A percentile compares a stretch with the other conserved stretches of the same genome.
Conservation (phyloP, 2,888 invertebrate genomes). For the Standfussiana lucernea region DNA sequence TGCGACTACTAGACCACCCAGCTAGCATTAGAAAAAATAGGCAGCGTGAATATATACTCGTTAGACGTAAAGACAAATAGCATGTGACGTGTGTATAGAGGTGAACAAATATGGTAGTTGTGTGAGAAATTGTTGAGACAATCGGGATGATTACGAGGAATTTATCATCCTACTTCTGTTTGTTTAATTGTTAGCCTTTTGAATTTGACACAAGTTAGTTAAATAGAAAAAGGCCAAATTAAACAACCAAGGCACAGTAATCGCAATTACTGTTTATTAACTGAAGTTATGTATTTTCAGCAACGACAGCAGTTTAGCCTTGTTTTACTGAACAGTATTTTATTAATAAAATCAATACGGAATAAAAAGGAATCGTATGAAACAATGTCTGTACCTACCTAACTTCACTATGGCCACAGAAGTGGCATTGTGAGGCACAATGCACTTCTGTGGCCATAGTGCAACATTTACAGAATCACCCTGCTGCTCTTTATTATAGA, state of each 20-base stretch:
- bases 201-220: not conserved
- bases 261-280: not conserved
- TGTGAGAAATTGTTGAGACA: conserved; percentile 45
- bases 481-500: too few relatives aligned
- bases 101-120: conserved; percentile 34
- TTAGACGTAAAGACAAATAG: conserved; percentile 44
- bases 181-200: not conserved
- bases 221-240: too few relatives aligned
- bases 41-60: conserved; percentile 30
- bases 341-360: too few relatives aligned
- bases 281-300: not conserved
- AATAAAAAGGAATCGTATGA: too few relatives aligned
- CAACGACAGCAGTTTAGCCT: not conserved
- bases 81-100: conserved; percentile 31
- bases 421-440: too few relatives aligned
- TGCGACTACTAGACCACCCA: conserved; percentile 75
- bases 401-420: too few relatives aligned
- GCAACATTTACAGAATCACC: too few relatives aligned
- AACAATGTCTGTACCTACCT: too few relatives aligned
- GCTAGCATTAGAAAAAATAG: conserved; percentile 47
- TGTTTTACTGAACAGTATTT: too few relatives aligned
- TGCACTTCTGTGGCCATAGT: too few relatives aligned
- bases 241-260: too few relatives aligned
- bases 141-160: conserved; percentile 37
- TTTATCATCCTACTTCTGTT: conserved; percentile 12